Conservation (phyloP, 1,140 invertebrate species). For the Drosophila bocqueti region DNA sequence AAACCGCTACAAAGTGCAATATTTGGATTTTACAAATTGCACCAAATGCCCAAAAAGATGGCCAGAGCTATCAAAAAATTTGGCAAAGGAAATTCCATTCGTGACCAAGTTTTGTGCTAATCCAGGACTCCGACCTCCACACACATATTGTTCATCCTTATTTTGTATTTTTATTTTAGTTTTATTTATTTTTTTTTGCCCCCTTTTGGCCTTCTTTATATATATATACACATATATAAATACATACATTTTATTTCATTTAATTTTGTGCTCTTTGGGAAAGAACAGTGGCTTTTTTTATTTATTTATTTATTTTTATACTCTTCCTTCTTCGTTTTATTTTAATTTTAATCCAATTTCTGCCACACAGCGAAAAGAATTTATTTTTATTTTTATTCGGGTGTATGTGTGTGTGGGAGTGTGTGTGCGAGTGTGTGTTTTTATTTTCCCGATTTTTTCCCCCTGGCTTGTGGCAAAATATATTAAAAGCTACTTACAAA, state of each 20-base stretch:
- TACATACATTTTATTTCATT: constrained; percentile 43
- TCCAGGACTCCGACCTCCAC: constrained; percentile 1
- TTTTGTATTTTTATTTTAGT: constrained; percentile 9
- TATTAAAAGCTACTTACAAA: constrained; percentile 84
- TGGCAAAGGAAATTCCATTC: constrained; percentile 34
- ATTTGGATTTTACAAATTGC: constrained; percentile 21
- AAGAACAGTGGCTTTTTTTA: constrained; percentile 17
- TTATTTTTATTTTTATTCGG: constrained; percentile 52
- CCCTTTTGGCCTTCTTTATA: neutral
- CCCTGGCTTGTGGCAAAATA: constrained; percentile 75
- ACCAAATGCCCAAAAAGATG: constrained; percentile 10
- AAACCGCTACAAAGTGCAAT: constrained; percentile 10
- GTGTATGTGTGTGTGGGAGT: constrained; percentile 4
- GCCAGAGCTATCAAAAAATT: constrained; percentile 19
- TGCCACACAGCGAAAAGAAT: constrained; percentile 48
- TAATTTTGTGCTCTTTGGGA: constrained; percentile 50
- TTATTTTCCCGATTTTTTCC: constrained; percentile 50
- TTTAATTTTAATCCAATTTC: constrained; percentile 79
- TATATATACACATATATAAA: neutral
- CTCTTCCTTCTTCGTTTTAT: constrained; percentile 51
- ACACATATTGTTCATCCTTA: constrained; percentile 9
- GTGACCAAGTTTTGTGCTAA: constrained; percentile 28
- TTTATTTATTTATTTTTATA: constrained; percentile 40
- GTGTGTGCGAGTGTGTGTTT: constrained; percentile 16
- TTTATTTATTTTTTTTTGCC: neutral